Conservation (phyloP, 1,140 invertebrate genomes). For the Lucilia cuprina region DNA sequence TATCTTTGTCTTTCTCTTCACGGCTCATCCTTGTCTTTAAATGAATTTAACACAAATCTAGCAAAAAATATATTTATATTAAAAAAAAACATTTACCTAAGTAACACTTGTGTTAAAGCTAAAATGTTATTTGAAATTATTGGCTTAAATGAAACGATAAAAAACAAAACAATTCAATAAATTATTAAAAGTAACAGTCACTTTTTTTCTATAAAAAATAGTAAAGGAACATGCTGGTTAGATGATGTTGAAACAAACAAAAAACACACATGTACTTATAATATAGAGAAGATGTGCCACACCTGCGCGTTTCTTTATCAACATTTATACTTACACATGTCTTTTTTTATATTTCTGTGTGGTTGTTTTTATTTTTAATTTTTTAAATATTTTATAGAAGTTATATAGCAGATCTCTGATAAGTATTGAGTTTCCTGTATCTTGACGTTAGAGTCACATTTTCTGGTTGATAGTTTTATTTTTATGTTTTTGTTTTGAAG, state of each 20-base stretch:
- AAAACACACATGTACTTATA: neutral
- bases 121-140: no score
- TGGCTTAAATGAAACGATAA: no score
- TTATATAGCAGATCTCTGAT: neutral
- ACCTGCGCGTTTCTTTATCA: neutral
- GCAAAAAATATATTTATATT: no score
- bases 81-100: no score
- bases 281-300: neutral
- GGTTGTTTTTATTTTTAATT: neutral
- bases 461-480: no score
- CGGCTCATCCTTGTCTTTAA: no score
- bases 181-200: no score
- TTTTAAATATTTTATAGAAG: neutral
- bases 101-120: no score
- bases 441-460: neutral
- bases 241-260: neutral
- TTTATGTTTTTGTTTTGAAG: conserved; percentile 33
- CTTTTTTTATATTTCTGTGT: neutral
- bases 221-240: conserved; percentile 6
- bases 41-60: no score
- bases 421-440: neutral
- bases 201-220: no score
- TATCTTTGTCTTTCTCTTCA: no score
- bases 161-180: no score
- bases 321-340: neutral